These are phyloP conservation scores for Lasioglossum vierecki DNA, from an alignment of 2,888 invertebrate genomes.

Conservation along the genomic window DNA sequence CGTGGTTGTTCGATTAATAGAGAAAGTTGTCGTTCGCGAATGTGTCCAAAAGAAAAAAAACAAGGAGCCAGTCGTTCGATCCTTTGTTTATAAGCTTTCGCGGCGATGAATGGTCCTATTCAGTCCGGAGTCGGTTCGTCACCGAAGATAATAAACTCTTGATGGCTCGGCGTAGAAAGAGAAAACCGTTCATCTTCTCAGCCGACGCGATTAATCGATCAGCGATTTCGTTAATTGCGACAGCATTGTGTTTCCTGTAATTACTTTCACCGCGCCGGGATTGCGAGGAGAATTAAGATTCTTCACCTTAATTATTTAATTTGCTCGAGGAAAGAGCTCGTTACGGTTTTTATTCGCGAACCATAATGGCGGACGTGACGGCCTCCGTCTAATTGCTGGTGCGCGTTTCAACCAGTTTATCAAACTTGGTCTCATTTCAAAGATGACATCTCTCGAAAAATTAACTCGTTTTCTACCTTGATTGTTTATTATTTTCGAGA, in stretches of 20 bases:
- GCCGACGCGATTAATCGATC: slow-evolving; percentile 40
- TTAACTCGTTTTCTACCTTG: not conserved
- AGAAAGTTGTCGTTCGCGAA: slow-evolving; percentile 59
- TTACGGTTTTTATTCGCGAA: slow-evolving; percentile 11
- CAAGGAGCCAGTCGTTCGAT: slow-evolving; percentile 13
- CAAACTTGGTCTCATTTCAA: not conserved
- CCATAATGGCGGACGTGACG: not conserved
- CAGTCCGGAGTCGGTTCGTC: slow-evolving; percentile 31
- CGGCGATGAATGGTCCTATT: slow-evolving; percentile 40
- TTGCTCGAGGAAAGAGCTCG: slow-evolving; percentile 16
- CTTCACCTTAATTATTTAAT: slow-evolving; percentile 9
- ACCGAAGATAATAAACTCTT: slow-evolving; percentile 24
- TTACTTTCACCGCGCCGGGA: slow-evolving; percentile 47
- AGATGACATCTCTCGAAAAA: not conserved
- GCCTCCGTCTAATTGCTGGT: not conserved
- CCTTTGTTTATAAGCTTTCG: slow-evolving; percentile 53
- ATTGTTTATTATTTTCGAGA: not conserved
- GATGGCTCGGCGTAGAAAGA: slow-evolving; percentile 35
- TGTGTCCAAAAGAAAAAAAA: not conserved
- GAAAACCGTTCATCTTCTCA: slow-evolving; percentile 22
- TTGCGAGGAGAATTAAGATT: slow-evolving; percentile 12
- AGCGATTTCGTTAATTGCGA: slow-evolving; percentile 50
- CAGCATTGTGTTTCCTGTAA: slow-evolving; percentile 40
- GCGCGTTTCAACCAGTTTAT: not conserved
- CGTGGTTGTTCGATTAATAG: slow-evolving; percentile 55